Evolutionary conservation across 2,888 invertebrate species (phyloP), one percentile per base, ranked within the genome.

Genomic region (Scaptomyza parva): DNA sequence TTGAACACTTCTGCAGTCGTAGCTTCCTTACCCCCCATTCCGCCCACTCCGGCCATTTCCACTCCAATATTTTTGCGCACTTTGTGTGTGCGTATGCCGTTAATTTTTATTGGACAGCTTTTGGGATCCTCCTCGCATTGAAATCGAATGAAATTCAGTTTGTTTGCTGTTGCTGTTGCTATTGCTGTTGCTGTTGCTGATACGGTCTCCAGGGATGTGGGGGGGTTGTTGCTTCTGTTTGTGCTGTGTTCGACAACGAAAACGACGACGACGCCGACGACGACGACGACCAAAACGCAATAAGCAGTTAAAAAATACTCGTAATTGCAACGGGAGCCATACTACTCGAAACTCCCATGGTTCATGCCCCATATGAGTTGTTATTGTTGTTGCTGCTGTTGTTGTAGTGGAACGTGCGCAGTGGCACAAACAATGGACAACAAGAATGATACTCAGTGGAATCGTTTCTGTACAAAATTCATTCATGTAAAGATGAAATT

Each of bases 91-190:
- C 82, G 84, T 81, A 75, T 75, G 78, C 83, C 90, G 81, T 90
- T 88, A 90, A 89, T 89, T 90, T 90, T 90, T 90, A 90, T 90
- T 86, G 73, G 78, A 67, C 62, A 88, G 88, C 89, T 89, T 83
- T 89, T 83, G 88, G 83, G 87, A 82, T 78, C 81, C 86, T 75
- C 67, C 70, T 77, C 71, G 85, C 84, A 86, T 83, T 75, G 88
- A 79, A 88, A 86, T 86, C 88, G 86, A 86, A 81, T 86, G 86
- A 76, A 86, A 78, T 86, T 88, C 88, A 86, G 88, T 82, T 84
- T 86, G 85, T 84, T 84, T 84, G 81, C 79, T 80, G 80, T 59
- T 57, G 64, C 45, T 86, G 86, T 86, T 83, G 78, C 77, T 74
- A 84, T 58, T 55, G 63, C 14, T 83, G 80, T 86, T 71, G 78